These are phyloP conservation scores for Semibalanus balanoides DNA, from an alignment of 1,140 invertebrate species.

Conservation along the genomic window DNA sequence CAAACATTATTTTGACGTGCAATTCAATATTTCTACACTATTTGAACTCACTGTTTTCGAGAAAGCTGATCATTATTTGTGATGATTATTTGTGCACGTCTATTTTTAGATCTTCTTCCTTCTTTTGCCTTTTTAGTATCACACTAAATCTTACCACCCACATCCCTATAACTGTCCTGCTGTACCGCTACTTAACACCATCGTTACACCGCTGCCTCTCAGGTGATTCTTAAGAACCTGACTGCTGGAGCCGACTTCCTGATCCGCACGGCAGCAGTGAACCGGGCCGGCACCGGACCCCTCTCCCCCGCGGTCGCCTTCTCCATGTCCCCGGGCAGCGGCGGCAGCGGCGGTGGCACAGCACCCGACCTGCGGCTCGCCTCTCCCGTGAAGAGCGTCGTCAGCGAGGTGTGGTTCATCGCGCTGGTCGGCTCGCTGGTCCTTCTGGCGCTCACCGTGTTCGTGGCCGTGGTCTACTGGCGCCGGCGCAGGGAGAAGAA, in stretches of 20 bases:
- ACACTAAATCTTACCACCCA: too few relatives aligned
- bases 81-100: too few relatives aligned
- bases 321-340: background rate
- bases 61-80: too few relatives aligned
- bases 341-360: too few relatives aligned
- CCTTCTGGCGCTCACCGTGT: background rate
- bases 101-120: too few relatives aligned
- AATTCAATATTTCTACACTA: too few relatives aligned
- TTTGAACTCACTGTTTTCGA: too few relatives aligned
- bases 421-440: background rate
- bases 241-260: background rate
- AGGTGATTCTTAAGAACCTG: slow-evolving; percentile 1
- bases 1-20: too few relatives aligned
- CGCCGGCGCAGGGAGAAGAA: background rate
- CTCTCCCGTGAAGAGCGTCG: background rate
- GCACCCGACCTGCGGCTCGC: background rate
- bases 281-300: background rate
- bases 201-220: background rate
- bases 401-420: background rate
- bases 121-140: too few relatives aligned
- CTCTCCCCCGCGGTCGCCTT: background rate
- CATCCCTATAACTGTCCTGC: too few relatives aligned
- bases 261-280: background rate
- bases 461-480: slow-evolving; percentile 4
- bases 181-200: too few relatives aligned